Conservation (phyloP, 2,797 vertebrate genomes). For the Varecia variegata region DNA sequence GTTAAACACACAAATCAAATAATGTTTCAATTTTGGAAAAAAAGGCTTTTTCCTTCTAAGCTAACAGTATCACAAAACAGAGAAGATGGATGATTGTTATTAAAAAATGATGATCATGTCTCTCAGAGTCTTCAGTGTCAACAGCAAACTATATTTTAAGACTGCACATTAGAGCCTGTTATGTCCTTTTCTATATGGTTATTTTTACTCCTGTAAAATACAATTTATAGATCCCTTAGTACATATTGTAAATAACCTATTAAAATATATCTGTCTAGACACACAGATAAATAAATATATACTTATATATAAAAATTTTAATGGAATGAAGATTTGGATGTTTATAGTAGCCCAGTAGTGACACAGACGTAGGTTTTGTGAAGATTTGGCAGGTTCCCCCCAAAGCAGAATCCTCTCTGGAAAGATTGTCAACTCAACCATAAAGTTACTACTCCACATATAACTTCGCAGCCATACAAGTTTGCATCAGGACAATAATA, state of each 20-base stretch:
- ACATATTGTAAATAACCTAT: not conserved
- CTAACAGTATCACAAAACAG: not conserved
- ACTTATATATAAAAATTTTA: not conserved
- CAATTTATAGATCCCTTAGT: not conserved
- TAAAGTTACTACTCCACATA: not conserved
- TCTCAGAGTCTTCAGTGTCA: not conserved
- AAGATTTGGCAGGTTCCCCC: not conserved
- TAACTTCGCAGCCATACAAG: not conserved
- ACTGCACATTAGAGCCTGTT: not conserved
- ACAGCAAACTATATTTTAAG: not conserved
- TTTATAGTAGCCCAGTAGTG: not conserved
- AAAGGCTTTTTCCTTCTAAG: not conserved
- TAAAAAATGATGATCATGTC: not conserved
- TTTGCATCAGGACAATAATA: not conserved
- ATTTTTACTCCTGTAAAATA: conserved; percentile 9
- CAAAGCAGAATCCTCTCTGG: not conserved
- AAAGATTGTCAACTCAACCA: not conserved
- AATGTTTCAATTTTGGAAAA: conserved; percentile 8
- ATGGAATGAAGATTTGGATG: not conserved
- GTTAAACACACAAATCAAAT: not conserved
- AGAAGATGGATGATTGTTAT: not conserved
- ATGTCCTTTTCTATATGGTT: not conserved
- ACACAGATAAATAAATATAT: not conserved
- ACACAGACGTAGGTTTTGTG: not conserved
- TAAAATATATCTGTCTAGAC: not conserved